phyloP scores from a whole-genome alignment of 2,888 invertebrate species.

The Microchrysa polita region DNA sequence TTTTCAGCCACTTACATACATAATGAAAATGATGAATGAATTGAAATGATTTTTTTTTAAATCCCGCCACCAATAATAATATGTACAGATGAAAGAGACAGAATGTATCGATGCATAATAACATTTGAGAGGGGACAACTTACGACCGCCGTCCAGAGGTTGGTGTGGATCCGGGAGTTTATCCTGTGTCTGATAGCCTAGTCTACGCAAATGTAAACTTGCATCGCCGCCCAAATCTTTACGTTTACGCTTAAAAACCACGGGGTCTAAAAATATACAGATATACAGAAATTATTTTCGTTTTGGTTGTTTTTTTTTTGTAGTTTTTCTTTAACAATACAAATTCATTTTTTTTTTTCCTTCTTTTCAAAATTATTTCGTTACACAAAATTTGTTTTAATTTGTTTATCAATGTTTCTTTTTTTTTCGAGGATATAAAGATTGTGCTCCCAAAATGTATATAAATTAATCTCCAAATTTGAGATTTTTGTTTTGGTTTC shows the following conservation, averaged over 20 bases:
- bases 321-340: slow-evolving; percentile 36
- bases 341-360: slow-evolving; percentile 30
- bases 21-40: slow-evolving; percentile 24
- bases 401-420: too few species aligned
- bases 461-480: not conserved
- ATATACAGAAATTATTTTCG: not conserved
- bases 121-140: slow-evolving; percentile 55
- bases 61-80: slow-evolving; percentile 18
- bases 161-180: slow-evolving; percentile 57
- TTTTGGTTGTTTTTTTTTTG: slow-evolving; percentile 29
- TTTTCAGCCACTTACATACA: not conserved
- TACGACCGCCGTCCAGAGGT: slow-evolving; percentile 61
- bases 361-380: not conserved
- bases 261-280: slow-evolving; percentile 66
- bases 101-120: slow-evolving; percentile 33
- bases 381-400: too few species aligned
- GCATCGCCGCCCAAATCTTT: slow-evolving; percentile 64
- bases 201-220: slow-evolving; percentile 62
- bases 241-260: slow-evolving; percentile 66
- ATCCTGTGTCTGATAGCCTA: slow-evolving; percentile 54
- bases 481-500: not conserved
- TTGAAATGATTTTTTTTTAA: not conserved
- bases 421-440: not conserved
- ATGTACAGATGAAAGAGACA: slow-evolving; percentile 3
- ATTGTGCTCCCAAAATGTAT: not conserved